A percentile compares a stretch with the other conserved stretches of the same genome.
phyloP scores from a whole-genome alignment of 2,113 vertebrate genomes.

The Rhinichthys klamathensis region DNA sequence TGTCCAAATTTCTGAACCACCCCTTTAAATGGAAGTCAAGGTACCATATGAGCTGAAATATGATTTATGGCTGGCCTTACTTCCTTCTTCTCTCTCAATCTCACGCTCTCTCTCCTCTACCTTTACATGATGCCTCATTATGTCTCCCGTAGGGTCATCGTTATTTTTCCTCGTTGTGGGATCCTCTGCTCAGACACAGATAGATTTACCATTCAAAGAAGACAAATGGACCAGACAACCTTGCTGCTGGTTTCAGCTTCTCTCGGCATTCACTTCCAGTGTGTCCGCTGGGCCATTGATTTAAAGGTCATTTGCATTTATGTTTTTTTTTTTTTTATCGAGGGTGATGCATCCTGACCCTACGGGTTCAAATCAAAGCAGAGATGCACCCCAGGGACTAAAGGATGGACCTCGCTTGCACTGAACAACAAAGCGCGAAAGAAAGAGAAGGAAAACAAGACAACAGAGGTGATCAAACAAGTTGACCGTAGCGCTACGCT shows the following conservation, averaged over 20 bases:
- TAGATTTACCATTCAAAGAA: conserved; percentile 76
- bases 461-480: conserved; percentile 26
- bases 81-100: conserved; percentile 37
- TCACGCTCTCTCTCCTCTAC: conserved; percentile 30
- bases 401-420: not conserved
- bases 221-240: conserved; percentile 68
- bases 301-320: conserved; percentile 68
- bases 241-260: conserved; percentile 71
- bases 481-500: conserved; percentile 2
- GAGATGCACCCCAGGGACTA: conserved; percentile 24
- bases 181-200: conserved; percentile 61
- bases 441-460: conserved; percentile 16
- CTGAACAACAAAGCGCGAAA: not conserved
- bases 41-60: not conserved
- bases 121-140: conserved; percentile 47
- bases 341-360: conserved; percentile 69
- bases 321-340: conserved; percentile 56
- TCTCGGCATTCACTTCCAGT: conserved; percentile 67
- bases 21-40: not conserved
- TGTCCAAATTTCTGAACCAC: too few relatives aligned
- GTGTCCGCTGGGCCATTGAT: conserved; percentile 69
- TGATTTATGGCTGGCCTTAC: conserved; percentile 31
- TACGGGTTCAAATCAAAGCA: conserved; percentile 62
- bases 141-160: conserved; percentile 54
- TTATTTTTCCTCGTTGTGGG: conserved; percentile 53